Percentiles rank a stretch among this genome's conserved stretches.
Evolutionary conservation across 2,888 invertebrate genomes (phyloP).

Genomic region (Laothoe populi): DNA sequence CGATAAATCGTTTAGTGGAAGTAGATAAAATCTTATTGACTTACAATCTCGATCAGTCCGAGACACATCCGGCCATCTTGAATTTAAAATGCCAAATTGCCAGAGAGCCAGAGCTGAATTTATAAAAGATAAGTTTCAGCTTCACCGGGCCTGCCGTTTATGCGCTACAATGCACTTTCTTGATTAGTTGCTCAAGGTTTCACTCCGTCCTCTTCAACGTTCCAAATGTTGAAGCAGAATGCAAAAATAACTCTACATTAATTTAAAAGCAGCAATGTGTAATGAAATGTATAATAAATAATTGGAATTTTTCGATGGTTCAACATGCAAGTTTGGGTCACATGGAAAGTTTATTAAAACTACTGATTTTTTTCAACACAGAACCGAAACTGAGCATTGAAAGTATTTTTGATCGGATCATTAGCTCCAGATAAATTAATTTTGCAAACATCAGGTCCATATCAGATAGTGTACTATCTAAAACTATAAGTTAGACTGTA

Average conservation of each 20-base stretch:
- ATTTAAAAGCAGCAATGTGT: background rate
- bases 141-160: slow-evolving; percentile 38
- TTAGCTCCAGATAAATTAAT: no score
- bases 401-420: no score
- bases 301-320: no score
- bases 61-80: slow-evolving; percentile 9
- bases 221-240: slow-evolving; percentile 48
- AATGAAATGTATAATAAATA: background rate
- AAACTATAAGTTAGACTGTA: background rate
- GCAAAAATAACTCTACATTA: slow-evolving; percentile 9
- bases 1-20: background rate
- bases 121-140: slow-evolving; percentile 33
- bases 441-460: no score
- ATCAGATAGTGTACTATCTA: no score
- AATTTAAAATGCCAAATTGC: slow-evolving; percentile 25
- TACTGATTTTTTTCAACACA: no score
- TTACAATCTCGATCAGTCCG: slow-evolving; percentile 27
- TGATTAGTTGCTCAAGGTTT: slow-evolving; percentile 53
- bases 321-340: no score
- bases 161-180: slow-evolving; percentile 57
- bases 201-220: slow-evolving; percentile 49
- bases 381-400: no score
- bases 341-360: no score
- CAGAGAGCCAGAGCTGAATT: slow-evolving; percentile 24
- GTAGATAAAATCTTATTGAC: slow-evolving; percentile 16